A percentile compares a stretch with the other conserved stretches of the same genome.
Evolutionary conservation across 1,140 invertebrate species (phyloP).

Genomic region (Spodoptera litura): DNA sequence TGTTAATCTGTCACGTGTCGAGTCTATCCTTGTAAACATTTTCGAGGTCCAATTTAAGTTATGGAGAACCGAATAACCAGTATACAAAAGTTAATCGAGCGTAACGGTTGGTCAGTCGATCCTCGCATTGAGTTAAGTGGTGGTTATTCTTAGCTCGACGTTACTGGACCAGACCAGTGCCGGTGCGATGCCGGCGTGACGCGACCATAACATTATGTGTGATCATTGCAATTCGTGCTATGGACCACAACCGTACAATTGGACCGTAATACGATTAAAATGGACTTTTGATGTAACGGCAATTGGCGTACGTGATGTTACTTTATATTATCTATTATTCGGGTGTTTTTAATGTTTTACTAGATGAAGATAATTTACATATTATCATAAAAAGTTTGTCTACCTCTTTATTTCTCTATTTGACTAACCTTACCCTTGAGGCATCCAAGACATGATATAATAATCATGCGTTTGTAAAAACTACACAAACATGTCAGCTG

Average conservation of each 20-base stretch:
- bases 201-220: slow-evolving; percentile 32
- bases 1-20: neutral
- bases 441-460: too few relatives aligned
- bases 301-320: slow-evolving; percentile 23
- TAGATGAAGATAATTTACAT: too few relatives aligned
- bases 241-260: slow-evolving; percentile 28
- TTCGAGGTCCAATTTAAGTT: neutral
- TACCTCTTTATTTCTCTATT: too few relatives aligned
- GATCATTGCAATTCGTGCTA: slow-evolving; percentile 30
- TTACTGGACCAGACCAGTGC: slow-evolving; percentile 11
- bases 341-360: slow-evolving; percentile 3
- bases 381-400: too few relatives aligned
- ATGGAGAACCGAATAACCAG: slow-evolving; percentile 2
- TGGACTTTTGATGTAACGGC: slow-evolving; percentile 30
- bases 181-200: neutral
- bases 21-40: neutral
- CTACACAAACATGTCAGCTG: too few relatives aligned
- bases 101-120: slow-evolving; percentile 5
- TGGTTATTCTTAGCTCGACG: slow-evolving; percentile 17
- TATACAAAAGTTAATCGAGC: neutral
- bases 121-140: slow-evolving; percentile 9
- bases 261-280: slow-evolving; percentile 38
- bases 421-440: too few relatives aligned
- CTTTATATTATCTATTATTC: slow-evolving; percentile 25
- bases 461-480: too few relatives aligned